Conservation (phyloP, 2,888 invertebrate species). For the Volucella inanis region DNA sequence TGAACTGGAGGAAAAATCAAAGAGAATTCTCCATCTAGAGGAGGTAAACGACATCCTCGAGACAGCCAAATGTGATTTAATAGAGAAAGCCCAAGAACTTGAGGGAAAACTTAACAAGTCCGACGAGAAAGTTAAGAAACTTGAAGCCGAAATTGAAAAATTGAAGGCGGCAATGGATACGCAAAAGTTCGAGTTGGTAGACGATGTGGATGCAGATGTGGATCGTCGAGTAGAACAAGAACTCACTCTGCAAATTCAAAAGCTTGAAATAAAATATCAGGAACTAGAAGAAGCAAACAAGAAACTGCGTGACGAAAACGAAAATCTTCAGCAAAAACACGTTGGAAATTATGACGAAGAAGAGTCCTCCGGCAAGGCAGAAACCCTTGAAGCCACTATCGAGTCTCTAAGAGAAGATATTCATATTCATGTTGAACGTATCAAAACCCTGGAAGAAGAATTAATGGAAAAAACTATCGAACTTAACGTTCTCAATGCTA, state of each 20-base stretch:
- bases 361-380: constrained; percentile 84
- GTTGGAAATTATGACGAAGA: constrained; percentile 83
- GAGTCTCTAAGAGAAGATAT: constrained; percentile 84
- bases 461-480: constrained; percentile 85
- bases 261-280: constrained; percentile 78
- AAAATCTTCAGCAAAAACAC: constrained; percentile 76
- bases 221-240: constrained; percentile 67
- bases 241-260: constrained; percentile 79
- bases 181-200: constrained; percentile 51
- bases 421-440: constrained; percentile 84
- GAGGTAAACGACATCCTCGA: constrained; percentile 85
- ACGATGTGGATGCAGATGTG: constrained; percentile 42
- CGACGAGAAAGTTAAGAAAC: constrained; percentile 85
- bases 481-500: constrained; percentile 83
- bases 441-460: constrained; percentile 84
- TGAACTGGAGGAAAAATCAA: constrained; percentile 84
- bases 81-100: constrained; percentile 80
- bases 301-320: constrained; percentile 37
- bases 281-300: constrained; percentile 76
- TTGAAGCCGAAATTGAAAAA: constrained; percentile 83
- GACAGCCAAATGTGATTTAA: constrained; percentile 81
- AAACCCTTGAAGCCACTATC: constrained; percentile 83
- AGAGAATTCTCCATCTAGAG: constrained; percentile 84
- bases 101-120: constrained; percentile 85
- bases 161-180: constrained; percentile 78